Base-by-base conservation (phyloP, 2,888 invertebrate species). In the Spatulosminthurus flaviceps region DNA sequence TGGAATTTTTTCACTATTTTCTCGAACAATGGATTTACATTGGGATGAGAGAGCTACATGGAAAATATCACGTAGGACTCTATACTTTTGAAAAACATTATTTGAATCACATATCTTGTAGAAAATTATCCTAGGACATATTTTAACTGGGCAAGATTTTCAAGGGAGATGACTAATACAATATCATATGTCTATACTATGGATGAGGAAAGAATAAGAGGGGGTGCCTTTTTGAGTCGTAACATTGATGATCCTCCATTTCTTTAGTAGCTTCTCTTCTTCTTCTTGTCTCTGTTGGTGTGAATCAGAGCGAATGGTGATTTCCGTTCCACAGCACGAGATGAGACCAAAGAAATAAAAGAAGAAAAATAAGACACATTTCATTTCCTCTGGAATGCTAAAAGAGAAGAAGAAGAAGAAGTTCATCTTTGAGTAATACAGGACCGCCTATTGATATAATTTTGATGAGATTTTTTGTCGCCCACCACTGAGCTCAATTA, bases 391-490 rank as follows among this genome's bases (percentile, higher is more conserved):
- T 78, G 77, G 77, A 79, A 77, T 77, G 75, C 70, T 79, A 70
- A 66, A 29, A 64, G 72, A 34, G 34, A n/a, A n/a, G n/a, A n/a
- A n/a, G n/a, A n/a, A n/a, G n/a, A n/a, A n/a, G n/a, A 19, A 64
- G 76, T 34, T 77, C 60, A 29, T 60, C 75, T 69, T 74, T 66
- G 67, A 41, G 67, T 72, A 64, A 70, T 71, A 76, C 70, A 66
- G 79, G 84, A 84, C 84, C 84, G 81, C 84, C 84, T 84, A 83
- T 80, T 81, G 83, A 75, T 81, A 81, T 84, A 84, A 84, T 84
- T 84, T 82, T 78, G 82, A 82, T 79, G 80, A 78, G 77, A 78
- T 79, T 82, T 80, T 84, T 80, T 81, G 80, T 82, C 82, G 82
- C 81, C 82, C 79, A 78, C 79, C 72, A 82, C 82, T 82, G 82